phyloP scores from a whole-genome alignment of 2,888 invertebrate species.

The Caenorhabditis sp. region DNA sequence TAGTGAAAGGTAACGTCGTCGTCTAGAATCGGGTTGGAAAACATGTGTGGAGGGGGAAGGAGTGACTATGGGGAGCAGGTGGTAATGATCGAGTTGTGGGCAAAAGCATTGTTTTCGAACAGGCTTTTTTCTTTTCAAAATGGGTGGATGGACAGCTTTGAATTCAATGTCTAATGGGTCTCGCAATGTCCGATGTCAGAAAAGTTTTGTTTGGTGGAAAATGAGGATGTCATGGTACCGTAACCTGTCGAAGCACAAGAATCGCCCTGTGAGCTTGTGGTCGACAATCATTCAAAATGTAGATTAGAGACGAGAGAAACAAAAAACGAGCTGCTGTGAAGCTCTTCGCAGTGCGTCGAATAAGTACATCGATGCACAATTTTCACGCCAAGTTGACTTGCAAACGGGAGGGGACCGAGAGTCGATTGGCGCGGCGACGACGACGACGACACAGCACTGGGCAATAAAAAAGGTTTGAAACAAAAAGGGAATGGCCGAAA shows the following conservation, averaged over 20 bases:
- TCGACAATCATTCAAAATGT: conserved; percentile 19
- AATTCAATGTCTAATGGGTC: neutral
- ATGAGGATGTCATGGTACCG: neutral
- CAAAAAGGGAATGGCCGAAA: conserved; percentile 52
- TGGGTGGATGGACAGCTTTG: conserved; percentile 12
- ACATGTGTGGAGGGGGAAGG: no score
- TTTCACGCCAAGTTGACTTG: conserved; percentile 64
- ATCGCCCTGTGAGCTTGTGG: neutral
- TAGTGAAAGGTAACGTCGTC: neutral
- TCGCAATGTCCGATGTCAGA: neutral
- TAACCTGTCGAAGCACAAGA: neutral
- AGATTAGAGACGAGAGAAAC: conserved; percentile 23
- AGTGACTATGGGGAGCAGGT: neutral
- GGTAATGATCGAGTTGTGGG: conserved; percentile 2
- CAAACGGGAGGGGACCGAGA: conserved; percentile 22
- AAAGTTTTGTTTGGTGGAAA: neutral
- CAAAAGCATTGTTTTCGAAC: conserved; percentile 43
- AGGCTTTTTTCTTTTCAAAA: neutral
- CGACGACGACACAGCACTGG: neutral
- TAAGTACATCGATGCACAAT: conserved; percentile 63
- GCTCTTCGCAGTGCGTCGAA: conserved; percentile 7
- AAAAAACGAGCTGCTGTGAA: conserved; percentile 36
- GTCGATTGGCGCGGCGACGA: conserved; percentile 4
- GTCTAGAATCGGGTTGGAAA: neutral
- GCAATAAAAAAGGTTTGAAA: conserved; percentile 59